Conservation (phyloP, 2,888 invertebrate species). For the Cynaeus angustus region DNA sequence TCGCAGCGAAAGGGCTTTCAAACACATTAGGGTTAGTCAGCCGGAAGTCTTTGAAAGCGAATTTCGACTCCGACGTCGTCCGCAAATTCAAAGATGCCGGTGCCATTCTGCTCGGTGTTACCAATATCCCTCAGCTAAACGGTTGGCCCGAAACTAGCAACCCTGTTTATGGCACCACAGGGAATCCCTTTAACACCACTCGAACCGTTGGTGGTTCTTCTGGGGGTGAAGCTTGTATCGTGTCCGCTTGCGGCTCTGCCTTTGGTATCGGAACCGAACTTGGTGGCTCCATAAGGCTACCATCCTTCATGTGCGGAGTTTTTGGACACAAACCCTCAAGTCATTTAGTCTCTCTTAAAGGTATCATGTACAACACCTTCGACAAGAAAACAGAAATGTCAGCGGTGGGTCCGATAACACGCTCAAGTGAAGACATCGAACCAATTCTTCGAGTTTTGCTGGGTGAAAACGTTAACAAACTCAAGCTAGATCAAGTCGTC, state of each 20-base stretch:
- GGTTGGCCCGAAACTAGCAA: slow-evolving; percentile 94
- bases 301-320: slow-evolving; percentile 91
- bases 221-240: slow-evolving; percentile 87
- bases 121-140: slow-evolving; percentile 96
- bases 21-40: slow-evolving; percentile 80
- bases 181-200: slow-evolving; percentile 92
- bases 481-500: slow-evolving; percentile 77
- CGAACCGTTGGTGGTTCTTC: slow-evolving; percentile 95
- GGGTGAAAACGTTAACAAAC: slow-evolving; percentile 73
- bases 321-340: slow-evolving; percentile 88
- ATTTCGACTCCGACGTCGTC: slow-evolving; percentile 87
- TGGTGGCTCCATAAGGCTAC: slow-evolving; percentile 97
- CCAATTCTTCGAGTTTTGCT: slow-evolving; percentile 82
- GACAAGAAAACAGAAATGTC: slow-evolving; percentile 86
- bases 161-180: slow-evolving; percentile 89
- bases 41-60: slow-evolving; percentile 77
- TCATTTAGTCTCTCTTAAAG: slow-evolving; percentile 71
- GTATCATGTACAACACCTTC: slow-evolving; percentile 82
- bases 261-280: slow-evolving; percentile 94
- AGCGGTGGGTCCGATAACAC: slow-evolving; percentile 87
- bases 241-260: slow-evolving; percentile 86
- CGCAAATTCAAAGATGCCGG: slow-evolving; percentile 84
- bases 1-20: slow-evolving; percentile 82
- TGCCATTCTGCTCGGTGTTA: slow-evolving; percentile 78
- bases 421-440: slow-evolving; percentile 84